Conservation (phyloP, 2,797 vertebrate genomes). For the Rhabdomys pumilio region DNA sequence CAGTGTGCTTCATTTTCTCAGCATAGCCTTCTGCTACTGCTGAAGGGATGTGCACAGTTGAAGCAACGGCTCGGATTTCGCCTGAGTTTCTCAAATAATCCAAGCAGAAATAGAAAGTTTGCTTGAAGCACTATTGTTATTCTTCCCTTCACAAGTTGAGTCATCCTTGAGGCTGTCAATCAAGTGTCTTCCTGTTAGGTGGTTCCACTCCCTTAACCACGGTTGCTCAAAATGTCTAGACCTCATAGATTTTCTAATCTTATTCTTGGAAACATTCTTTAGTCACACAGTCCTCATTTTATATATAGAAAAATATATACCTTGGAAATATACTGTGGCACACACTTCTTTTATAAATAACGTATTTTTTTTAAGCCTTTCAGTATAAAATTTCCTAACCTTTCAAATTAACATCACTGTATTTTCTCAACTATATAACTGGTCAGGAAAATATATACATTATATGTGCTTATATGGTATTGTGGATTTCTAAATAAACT, state of each 20-base stretch:
- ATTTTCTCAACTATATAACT: constrained; percentile 10
- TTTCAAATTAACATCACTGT: neutral
- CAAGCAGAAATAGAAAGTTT: constrained; percentile 84
- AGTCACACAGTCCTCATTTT: constrained; percentile 55
- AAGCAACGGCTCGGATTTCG: constrained; percentile 76
- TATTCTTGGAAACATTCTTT: constrained; percentile 72
- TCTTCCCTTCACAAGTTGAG: constrained; percentile 79
- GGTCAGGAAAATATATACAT: constrained; percentile 40
- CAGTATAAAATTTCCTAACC: neutral
- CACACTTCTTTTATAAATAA: constrained; percentile 59
- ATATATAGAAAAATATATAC: constrained; percentile 27
- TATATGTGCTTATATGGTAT: neutral
- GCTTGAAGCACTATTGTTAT: constrained; percentile 82
- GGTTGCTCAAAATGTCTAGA: constrained; percentile 76
- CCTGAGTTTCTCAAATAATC: constrained; percentile 81
- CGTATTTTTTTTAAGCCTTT: constrained; percentile 52
- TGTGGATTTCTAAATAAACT: constrained; percentile 1
- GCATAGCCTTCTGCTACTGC: constrained; percentile 45
- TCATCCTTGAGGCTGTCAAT: constrained; percentile 81
- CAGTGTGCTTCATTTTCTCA: constrained; percentile 78
- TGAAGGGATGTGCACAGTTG: constrained; percentile 73
- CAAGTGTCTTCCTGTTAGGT: constrained; percentile 75
- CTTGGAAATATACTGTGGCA: constrained; percentile 37
- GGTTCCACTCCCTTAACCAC: constrained; percentile 80
- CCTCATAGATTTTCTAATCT: constrained; percentile 73